Base-by-base conservation (phyloP, 2,888 invertebrate genomes). In the Netelia fuscicornis region DNA sequence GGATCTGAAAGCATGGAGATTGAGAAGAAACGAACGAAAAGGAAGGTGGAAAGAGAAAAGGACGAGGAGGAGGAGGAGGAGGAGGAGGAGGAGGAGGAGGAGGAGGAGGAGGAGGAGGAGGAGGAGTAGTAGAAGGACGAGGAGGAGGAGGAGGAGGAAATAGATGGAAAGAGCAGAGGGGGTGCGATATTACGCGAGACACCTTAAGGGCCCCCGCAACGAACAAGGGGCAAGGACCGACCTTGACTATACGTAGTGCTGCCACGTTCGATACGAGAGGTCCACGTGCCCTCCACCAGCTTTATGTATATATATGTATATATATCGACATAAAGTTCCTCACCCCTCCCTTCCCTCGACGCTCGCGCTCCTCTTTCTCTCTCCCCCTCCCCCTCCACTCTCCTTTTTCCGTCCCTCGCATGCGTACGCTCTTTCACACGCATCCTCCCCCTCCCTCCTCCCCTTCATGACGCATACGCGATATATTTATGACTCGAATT, bases 141-240 rank as follows among this genome's bases (percentile, higher is more conserved):
- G 17, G 17, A 17, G 17, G 17, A 17, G 17, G 17, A 17, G 17
- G 17, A 74, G 80, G 72, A 78, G 67, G 80, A 80, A 65, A 74
- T 79, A 81, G 83, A 81, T 77, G 76, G 83, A 81, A 84, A 75
- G 67, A 87, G 79, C 81, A 74, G 84, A 86, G 88, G 89, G 87
- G 90, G 90, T 90, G 90, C 89, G 91, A 86, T 86, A 87, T 87
- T 86, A 86, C 84, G 86, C 75, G 88, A 89, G 87, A 89, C 86
- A 88, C 85, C 86, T 90, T 87, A 87, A 88, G 91, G 90, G 90
- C 90, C 90, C 89, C 88, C 89, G 89, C 90, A 88, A 87, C 89
- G 86, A 83, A 81, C 85, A 90, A 89, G 91, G 92, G 90, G 90
- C 91, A 93, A 92, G 88, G 92, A 92, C 92, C 93, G 93, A 91